These are phyloP conservation scores for Hoplostethus mediterraneus DNA, from an alignment of 2,797 vertebrate species.

Conservation along the genomic window DNA sequence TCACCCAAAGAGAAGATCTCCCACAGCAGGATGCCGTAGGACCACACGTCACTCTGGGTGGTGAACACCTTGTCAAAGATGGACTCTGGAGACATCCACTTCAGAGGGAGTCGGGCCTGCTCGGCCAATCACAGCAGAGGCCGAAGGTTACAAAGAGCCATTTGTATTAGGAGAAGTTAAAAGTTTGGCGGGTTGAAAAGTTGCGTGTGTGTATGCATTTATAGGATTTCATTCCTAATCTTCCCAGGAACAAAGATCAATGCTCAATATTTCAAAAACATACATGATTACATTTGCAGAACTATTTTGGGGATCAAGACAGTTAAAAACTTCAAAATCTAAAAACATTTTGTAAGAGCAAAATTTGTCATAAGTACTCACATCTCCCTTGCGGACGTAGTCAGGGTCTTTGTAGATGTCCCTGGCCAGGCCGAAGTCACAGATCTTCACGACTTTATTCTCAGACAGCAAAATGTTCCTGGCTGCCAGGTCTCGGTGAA, in stretches of 20 bases:
- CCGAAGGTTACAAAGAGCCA: slow-evolving; percentile 1
- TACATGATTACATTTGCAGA: too few species aligned
- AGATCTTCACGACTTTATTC: slow-evolving; percentile 97
- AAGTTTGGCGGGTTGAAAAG: not conserved
- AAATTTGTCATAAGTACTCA: slow-evolving; percentile 76
- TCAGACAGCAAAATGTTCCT: slow-evolving; percentile 95
- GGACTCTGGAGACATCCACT: slow-evolving; percentile 98
- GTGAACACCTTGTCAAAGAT: slow-evolving; percentile 99
- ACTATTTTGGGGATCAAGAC: too few species aligned
- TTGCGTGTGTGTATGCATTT: too few species aligned
- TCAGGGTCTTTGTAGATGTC: slow-evolving; percentile 97
- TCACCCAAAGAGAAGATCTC: slow-evolving; percentile 98
- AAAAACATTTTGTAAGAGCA: not conserved
- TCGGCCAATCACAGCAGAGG: slow-evolving; percentile 46
- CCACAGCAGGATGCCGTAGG: slow-evolving; percentile 95
- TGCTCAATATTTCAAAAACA: too few species aligned
- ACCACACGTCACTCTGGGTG: slow-evolving; percentile 97
- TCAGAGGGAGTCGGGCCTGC: slow-evolving; percentile 94
- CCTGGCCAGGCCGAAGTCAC: slow-evolving; percentile 94
- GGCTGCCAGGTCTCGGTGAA: slow-evolving; percentile 95
- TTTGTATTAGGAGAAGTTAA: not conserved
- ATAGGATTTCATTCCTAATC: too few species aligned
- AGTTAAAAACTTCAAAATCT: too few species aligned
- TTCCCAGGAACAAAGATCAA: too few species aligned
- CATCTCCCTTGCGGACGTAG: slow-evolving; percentile 97